Conservation (phyloP, 2,888 invertebrate species). For the Standfussiana lucernea region DNA sequence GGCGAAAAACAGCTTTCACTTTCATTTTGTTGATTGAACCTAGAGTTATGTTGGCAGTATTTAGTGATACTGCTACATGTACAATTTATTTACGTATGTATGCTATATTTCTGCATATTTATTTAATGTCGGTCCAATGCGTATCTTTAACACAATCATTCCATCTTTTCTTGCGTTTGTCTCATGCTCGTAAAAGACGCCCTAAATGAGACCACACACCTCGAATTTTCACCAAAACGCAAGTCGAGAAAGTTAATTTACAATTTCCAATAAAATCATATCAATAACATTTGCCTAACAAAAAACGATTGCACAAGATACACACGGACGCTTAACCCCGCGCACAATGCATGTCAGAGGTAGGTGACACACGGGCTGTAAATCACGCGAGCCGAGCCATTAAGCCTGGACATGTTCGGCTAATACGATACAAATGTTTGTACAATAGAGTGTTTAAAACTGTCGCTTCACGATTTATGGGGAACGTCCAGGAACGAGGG, state of each 20-base stretch:
- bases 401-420: slow-evolving; percentile 62
- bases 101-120: neutral
- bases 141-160: neutral
- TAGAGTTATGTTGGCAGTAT: neutral
- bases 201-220: slow-evolving; percentile 36
- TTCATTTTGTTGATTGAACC: neutral
- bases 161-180: neutral
- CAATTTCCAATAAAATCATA: slow-evolving; percentile 36
- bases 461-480: slow-evolving; percentile 76
- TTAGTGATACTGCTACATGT: neutral
- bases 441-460: slow-evolving; percentile 77
- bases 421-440: slow-evolving; percentile 79
- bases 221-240: slow-evolving; percentile 23
- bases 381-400: slow-evolving; percentile 72
- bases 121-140: neutral
- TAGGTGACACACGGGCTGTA: slow-evolving; percentile 68
- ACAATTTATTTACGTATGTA: neutral
- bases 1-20: neutral
- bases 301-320: slow-evolving; percentile 61
- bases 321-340: slow-evolving; percentile 52
- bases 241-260: slow-evolving; percentile 37
- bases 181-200: neutral
- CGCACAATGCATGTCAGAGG: slow-evolving; percentile 65
- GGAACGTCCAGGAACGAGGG: slow-evolving; percentile 59
- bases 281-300: slow-evolving; percentile 49